Conservation (phyloP, 2,888 invertebrate genomes). For the Andricus curvator region DNA sequence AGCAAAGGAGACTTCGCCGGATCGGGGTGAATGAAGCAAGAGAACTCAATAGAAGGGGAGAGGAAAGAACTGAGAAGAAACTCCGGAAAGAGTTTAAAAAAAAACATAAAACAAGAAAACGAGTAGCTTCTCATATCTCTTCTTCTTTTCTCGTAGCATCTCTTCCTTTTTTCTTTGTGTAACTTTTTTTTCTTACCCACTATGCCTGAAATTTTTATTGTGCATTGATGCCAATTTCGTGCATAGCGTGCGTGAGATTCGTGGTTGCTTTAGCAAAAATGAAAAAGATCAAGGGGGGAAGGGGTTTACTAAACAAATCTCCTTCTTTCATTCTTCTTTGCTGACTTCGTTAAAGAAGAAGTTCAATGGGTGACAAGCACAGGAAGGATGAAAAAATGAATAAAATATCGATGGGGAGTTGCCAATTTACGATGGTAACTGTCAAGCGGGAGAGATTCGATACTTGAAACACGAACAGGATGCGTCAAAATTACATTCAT, state of each 20-base stretch:
- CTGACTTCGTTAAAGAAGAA: neutral
- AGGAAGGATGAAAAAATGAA: slow-evolving; percentile 20
- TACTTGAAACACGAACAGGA: slow-evolving; percentile 21
- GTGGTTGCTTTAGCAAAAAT: slow-evolving; percentile 8
- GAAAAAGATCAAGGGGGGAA: neutral
- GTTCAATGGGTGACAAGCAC: slow-evolving; percentile 17
- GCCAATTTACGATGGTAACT: neutral
- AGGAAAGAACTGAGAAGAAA: slow-evolving; percentile 31
- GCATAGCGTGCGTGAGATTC: slow-evolving; percentile 18
- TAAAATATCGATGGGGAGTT: neutral
- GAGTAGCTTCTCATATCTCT: slow-evolving; percentile 25
- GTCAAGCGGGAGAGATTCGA: neutral
- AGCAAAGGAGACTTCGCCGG: slow-evolving; percentile 38
- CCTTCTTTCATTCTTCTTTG: neutral
- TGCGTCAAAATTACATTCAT: neutral
- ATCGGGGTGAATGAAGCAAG: slow-evolving; percentile 46
- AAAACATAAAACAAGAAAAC: slow-evolving; percentile 28
- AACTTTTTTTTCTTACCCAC: slow-evolving; percentile 22
- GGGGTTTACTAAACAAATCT: neutral
- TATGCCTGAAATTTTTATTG: slow-evolving; percentile 14
- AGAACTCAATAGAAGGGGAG: slow-evolving; percentile 25
- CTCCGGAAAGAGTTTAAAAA: slow-evolving; percentile 23
- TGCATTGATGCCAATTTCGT: slow-evolving; percentile 28
- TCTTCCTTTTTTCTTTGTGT: slow-evolving; percentile 24
- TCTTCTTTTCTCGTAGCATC: neutral